These are phyloP conservation scores for Hirtodrosophila cameraria DNA, from an alignment of 2,888 invertebrate genomes.

Conservation along the genomic window DNA sequence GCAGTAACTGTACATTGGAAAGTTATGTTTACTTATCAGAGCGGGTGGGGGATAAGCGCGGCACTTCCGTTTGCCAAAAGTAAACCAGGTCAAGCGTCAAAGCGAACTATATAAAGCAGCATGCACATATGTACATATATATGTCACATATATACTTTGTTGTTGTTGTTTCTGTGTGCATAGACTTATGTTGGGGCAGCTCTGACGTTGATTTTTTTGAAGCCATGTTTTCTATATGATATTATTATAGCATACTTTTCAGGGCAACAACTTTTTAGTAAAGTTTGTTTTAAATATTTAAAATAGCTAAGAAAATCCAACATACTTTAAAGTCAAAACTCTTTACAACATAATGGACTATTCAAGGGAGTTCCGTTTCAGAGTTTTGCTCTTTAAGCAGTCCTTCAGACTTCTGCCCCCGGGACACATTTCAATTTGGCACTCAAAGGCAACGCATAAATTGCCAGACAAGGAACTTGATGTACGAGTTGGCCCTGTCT, in stretches of 20 bases:
- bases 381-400: not conserved
- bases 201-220: not conserved
- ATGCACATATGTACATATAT: constrained; percentile 9
- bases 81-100: constrained; percentile 78
- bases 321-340: constrained; percentile 13
- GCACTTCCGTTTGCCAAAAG: constrained; percentile 36
- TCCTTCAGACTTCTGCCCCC: constrained; percentile 19
- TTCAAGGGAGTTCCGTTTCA: constrained; percentile 1
- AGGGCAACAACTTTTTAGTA: constrained; percentile 18
- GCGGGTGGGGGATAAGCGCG: too few relatives aligned
- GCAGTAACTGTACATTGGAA: constrained; percentile 65
- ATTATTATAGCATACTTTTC: constrained; percentile 32
- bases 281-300: not conserved
- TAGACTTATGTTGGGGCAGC: constrained; percentile 4
- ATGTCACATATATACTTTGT: constrained; percentile 1
- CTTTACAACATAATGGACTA: constrained; percentile 20
- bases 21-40: constrained; percentile 56
- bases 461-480: constrained; percentile 54
- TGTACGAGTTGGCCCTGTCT: constrained; percentile 29
- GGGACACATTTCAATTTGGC: constrained; percentile 71
- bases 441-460: constrained; percentile 55
- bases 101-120: constrained; percentile 35
- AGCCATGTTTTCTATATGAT: not conserved
- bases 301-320: not conserved
- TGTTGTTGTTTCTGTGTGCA: too few relatives aligned